Conservation (phyloP, 1,140 invertebrate genomes). For the Physella acuta region DNA sequence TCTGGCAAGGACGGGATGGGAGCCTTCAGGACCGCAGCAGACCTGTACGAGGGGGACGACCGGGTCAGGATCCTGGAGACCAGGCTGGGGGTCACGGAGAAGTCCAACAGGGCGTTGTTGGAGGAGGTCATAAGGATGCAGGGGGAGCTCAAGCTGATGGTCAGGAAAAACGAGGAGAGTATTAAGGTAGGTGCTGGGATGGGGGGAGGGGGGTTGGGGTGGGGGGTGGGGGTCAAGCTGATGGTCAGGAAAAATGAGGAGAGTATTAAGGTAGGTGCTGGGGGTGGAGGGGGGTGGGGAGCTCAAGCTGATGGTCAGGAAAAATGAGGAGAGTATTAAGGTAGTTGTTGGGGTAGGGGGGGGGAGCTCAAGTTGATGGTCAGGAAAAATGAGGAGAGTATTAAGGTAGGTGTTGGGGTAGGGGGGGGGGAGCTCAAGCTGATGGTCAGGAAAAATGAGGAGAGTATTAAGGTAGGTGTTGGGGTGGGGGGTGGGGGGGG, state of each 20-base stretch:
- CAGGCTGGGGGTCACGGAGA: slow-evolving; percentile 53
- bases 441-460: too few species aligned
- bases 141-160: slow-evolving; percentile 49
- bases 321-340: too few species aligned
- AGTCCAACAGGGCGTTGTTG: slow-evolving; percentile 56
- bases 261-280: neutral
- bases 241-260: neutral
- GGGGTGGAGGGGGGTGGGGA: too few species aligned
- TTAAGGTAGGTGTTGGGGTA: too few species aligned
- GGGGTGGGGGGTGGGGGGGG: too few species aligned
- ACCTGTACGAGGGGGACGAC: slow-evolving; percentile 44
- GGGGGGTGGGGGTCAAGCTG: neutral
- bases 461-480: too few species aligned
- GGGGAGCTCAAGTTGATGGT: too few species aligned
- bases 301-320: too few species aligned
- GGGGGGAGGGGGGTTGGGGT: neutral
- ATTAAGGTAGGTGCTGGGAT: slow-evolving; percentile 19
- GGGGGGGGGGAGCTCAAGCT: too few species aligned
- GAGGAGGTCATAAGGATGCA: slow-evolving; percentile 59
- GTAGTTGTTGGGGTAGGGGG: too few species aligned
- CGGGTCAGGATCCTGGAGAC: slow-evolving; percentile 51
- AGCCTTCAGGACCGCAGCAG: slow-evolving; percentile 20
- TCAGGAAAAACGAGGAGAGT: slow-evolving; percentile 50
- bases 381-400: too few species aligned
- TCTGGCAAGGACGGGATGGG: slow-evolving; percentile 22